Percentiles rank a stretch among this genome's conserved stretches.
phyloP scores from a whole-genome alignment of 2,113 vertebrate genomes.

The Vimba vimba region DNA sequence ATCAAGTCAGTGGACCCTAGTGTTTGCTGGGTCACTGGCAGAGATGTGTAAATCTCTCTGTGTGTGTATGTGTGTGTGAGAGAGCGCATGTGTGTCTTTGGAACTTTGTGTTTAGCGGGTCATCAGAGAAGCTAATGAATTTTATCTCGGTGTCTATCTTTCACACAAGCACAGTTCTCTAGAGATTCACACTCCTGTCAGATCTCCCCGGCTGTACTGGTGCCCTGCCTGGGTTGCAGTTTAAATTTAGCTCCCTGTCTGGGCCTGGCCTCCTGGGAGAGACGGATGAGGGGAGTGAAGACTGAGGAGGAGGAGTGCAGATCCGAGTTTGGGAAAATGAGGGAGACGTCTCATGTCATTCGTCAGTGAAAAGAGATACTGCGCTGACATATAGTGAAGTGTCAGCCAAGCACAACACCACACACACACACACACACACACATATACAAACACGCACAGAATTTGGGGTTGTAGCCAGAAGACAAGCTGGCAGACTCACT shows the following conservation, averaged over 20 bases:
- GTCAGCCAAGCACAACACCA: constrained; percentile 76
- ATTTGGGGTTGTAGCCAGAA: constrained; percentile 32
- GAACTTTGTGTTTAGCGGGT: constrained; percentile 84
- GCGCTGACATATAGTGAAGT: constrained; percentile 74
- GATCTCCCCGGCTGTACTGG: constrained; percentile 45
- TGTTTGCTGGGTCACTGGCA: constrained; percentile 61
- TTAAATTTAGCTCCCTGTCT: constrained; percentile 69
- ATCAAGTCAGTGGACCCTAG: constrained; percentile 61
- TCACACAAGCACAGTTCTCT: constrained; percentile 20
- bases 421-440: constrained; percentile 47
- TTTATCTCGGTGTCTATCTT: constrained; percentile 83
- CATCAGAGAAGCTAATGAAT: constrained; percentile 98
- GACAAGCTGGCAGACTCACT: constrained; percentile 38
- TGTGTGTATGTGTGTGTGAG: constrained; percentile 66
- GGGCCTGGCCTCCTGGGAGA: constrained; percentile 53
- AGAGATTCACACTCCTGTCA: constrained; percentile 46
- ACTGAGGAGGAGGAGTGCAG: constrained; percentile 56
- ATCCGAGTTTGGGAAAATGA: constrained; percentile 68
- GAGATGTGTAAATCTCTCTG: constrained; percentile 63
- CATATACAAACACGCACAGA: constrained; percentile 42
- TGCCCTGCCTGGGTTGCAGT: constrained; percentile 41
- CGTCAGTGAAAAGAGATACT: constrained; percentile 80
- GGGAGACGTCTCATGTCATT: constrained; percentile 79
- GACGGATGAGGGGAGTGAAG: constrained; percentile 42
- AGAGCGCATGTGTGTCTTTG: constrained; percentile 61